These are phyloP conservation scores for Eutrigla gurnardus DNA, from an alignment of 2,797 vertebrate species.

Conservation along the genomic window DNA sequence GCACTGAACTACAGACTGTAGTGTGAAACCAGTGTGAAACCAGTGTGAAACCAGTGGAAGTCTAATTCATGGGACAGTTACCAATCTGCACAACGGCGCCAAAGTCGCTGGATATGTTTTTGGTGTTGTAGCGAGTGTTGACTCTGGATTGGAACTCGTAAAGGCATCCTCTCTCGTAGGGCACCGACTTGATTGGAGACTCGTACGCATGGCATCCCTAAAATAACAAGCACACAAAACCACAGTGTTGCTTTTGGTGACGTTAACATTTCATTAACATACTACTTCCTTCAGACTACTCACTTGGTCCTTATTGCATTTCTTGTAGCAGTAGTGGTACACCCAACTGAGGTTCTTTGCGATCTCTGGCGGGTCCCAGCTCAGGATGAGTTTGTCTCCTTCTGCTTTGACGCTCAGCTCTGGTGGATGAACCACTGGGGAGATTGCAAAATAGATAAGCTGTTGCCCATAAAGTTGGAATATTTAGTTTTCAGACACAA, in stretches of 20 bases:
- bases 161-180: slow-evolving; percentile 43
- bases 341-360: fast-evolving
- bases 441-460: background rate
- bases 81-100: slow-evolving; percentile 11
- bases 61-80: slow-evolving; percentile 13
- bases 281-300: background rate
- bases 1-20: too few species aligned
- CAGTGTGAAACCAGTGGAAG: background rate
- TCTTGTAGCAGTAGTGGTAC: slow-evolving; percentile 20
- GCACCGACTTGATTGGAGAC: background rate
- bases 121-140: fast-evolving
- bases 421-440: slow-evolving; percentile 38
- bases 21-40: too few species aligned
- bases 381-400: background rate
- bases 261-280: background rate
- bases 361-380: fast-evolving
- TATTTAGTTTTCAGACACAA: too few species aligned
- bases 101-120: fast-evolving
- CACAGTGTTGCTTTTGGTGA: background rate
- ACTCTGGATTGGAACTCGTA: slow-evolving; percentile 46
- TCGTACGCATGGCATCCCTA: background rate
- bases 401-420: background rate
- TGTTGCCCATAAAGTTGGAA: too few species aligned
- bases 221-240: background rate
- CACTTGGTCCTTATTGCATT: slow-evolving; percentile 27